A percentile compares a stretch with the other conserved stretches of the same genome.
Conservation (phyloP, 2,113 vertebrate genomes). For the Tragulus kanchil region DNA sequence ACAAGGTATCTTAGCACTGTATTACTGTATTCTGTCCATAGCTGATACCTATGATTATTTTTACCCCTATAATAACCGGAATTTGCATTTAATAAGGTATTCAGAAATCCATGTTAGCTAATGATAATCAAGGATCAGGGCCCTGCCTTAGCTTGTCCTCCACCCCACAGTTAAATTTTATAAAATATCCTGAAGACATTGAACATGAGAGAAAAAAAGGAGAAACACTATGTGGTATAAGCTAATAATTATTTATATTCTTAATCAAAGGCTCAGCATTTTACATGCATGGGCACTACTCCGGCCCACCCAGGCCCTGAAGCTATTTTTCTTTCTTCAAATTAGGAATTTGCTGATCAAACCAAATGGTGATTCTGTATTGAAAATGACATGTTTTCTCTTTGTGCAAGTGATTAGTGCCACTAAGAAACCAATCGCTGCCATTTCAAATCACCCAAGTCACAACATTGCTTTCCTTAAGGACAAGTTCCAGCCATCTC, state of each 20-base stretch:
- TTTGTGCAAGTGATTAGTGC: conserved; percentile 80
- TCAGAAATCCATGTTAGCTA: conserved; percentile 21
- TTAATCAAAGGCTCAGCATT: conserved; percentile 84
- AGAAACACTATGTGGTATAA: conserved; percentile 74
- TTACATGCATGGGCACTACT: conserved; percentile 65
- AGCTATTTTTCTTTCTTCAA: conserved; percentile 86
- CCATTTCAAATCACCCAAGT: conserved; percentile 47
- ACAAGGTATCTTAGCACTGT: neutral
- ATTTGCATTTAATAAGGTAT: neutral
- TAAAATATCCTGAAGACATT: conserved; percentile 62
- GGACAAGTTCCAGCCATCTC: neutral
- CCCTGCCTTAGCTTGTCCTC: neutral
- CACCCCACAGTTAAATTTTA: conserved; percentile 27
- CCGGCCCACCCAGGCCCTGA: conserved; percentile 79
- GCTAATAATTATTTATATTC: conserved; percentile 86
- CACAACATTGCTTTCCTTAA: neutral
- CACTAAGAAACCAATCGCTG: conserved; percentile 71
- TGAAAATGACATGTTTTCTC: conserved; percentile 68
- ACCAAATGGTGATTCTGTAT: conserved; percentile 84
- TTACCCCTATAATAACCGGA: neutral
- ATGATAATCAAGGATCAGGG: neutral
- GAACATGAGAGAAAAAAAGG: conserved; percentile 51
- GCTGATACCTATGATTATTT: neutral
- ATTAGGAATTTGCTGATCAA: conserved; percentile 78
- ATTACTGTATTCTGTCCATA: neutral